These are phyloP conservation scores for Engraulis encrasicolus DNA, from an alignment of 2,113 vertebrate species.

Conservation along the genomic window DNA sequence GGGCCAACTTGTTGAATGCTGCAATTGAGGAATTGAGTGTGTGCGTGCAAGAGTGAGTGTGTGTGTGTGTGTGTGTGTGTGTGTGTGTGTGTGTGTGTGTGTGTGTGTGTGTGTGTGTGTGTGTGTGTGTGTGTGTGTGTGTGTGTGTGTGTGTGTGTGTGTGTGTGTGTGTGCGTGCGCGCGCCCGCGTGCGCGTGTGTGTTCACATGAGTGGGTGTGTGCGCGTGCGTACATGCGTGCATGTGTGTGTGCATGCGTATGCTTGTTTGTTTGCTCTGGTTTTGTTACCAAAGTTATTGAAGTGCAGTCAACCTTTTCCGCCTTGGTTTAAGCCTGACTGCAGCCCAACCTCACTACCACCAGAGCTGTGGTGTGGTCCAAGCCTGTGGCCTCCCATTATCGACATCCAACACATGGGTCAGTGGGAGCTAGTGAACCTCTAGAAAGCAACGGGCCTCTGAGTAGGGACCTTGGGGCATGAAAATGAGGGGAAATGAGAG, in stretches of 20 bases:
- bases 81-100: slow-evolving; percentile 19
- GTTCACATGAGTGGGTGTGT: neutral
- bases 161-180: neutral
- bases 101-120: slow-evolving; percentile 17
- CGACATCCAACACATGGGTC: neutral
- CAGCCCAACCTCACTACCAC: neutral
- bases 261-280: neutral
- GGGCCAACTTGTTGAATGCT: no score
- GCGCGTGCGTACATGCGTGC: neutral
- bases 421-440: neutral
- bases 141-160: neutral
- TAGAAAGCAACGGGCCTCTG: neutral
- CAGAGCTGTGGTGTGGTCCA: neutral
- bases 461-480: no score
- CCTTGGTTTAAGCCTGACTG: neutral
- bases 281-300: neutral
- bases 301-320: neutral
- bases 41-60: neutral
- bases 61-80: neutral
- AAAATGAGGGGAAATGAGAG: no score
- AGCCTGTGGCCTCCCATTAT: neutral
- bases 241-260: slow-evolving; percentile 6
- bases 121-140: slow-evolving; percentile 1
- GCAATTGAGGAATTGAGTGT: no score
- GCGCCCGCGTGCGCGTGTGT: neutral